Base-by-base conservation (phyloP, 2,797 vertebrate genomes). In the Muraenolepis orangiensis region DNA sequence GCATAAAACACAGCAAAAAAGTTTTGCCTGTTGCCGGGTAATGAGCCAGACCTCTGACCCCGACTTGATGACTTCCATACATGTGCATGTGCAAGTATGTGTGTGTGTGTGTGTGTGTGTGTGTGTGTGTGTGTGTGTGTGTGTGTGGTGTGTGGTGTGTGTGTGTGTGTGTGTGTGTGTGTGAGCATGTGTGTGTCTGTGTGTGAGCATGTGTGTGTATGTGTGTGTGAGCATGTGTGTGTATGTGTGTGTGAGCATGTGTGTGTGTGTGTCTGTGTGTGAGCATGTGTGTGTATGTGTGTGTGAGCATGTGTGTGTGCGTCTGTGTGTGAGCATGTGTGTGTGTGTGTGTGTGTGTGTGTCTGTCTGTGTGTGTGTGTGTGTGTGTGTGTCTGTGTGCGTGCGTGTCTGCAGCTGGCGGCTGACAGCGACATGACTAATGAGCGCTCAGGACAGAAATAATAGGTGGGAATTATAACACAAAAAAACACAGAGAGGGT, bases 41-140 rank as follows among this genome's bases (percentile, higher is more conserved):
- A 99, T 99, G 97, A 99, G 98, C 91, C 91, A 87, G 95, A 96
- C 96, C 96, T 98, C 92, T 96, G 96, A 96, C 97, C 94, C 85
- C 12, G 81, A 90, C 85, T 93, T 99, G 96, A 98, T 98, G 96
- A 96, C 94, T 98, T 98, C 96, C 96, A 98, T 97, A 97, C 96
- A 95, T 95, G 94, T 94, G 93, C 93, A 94, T 94, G 95, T 95
- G 94, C 91, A 94, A 92, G 84, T 82, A 85, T 88, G 89, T 69
- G 71, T 90, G 87, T 20, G 73, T 72, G 40, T 83, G 73, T 77
- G 69, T 75, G 76, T 74, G 69, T 79, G 31, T 76, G 70, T 73
- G 72, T 74, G 70, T 75, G 42, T 57, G 70, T 78, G 46, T 81
- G 82, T 76, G 77, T 78, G 73, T 81, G 29, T 76, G 74, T 76